Conservation (phyloP, 2,113 vertebrate genomes). For the Cyphomyrus discorhynchus region DNA sequence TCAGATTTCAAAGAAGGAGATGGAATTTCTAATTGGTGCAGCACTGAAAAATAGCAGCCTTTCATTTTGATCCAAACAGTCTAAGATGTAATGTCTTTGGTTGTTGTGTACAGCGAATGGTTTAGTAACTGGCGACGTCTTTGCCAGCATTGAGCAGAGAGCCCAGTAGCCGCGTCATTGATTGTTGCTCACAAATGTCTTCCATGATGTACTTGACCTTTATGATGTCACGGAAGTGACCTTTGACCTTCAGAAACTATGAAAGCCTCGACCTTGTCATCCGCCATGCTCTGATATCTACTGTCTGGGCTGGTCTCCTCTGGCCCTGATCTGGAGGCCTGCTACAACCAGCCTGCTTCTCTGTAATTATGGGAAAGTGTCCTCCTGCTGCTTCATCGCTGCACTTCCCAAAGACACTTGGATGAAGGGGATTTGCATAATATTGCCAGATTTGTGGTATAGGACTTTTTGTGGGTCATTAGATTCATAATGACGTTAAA, state of each 20-base stretch:
- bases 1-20: background rate
- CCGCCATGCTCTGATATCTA: constrained; percentile 26
- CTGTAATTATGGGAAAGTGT: background rate
- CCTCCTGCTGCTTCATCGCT: background rate
- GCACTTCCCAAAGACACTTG: background rate
- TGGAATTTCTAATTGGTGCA: background rate
- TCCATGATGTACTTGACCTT: constrained; percentile 62
- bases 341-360: background rate
- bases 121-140: background rate
- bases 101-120: background rate
- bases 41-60: background rate
- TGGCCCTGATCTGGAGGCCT: background rate
- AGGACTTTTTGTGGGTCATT: background rate
- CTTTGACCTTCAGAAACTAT: constrained; percentile 50
- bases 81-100: background rate
- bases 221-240: constrained; percentile 52
- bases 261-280: constrained; percentile 57
- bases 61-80: background rate
- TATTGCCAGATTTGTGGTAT: background rate
- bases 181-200: constrained; percentile 45
- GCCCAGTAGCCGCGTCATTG: constrained; percentile 4
- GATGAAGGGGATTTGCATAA: background rate
- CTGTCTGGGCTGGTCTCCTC: background rate
- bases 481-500: background rate
- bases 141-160: background rate